A percentile compares a stretch with the other conserved stretches of the same genome.
Conservation (phyloP, 2,113 vertebrate genomes). For the Hippopotamus amphibius region DNA sequence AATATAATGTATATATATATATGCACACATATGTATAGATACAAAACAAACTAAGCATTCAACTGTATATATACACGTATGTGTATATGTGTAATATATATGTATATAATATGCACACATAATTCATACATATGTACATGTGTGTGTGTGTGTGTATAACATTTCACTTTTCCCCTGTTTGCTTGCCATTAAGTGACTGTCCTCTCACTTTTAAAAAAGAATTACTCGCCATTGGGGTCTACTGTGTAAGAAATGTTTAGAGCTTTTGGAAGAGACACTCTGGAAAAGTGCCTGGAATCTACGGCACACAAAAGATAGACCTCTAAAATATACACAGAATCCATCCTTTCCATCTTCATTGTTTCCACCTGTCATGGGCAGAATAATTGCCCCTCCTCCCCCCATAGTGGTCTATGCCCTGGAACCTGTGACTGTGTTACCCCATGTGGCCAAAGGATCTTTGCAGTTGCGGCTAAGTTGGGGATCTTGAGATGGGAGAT, state of each 20-base stretch:
- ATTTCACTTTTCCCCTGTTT: neutral
- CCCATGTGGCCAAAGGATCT: neutral
- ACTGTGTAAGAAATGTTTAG: neutral
- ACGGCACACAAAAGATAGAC: neutral
- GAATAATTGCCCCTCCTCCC: accelerated
- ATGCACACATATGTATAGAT: too few relatives aligned
- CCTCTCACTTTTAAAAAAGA: neutral
- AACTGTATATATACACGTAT: neutral
- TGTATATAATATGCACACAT: neutral
- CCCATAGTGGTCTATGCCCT: neutral
- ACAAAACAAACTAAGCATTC: neutral
- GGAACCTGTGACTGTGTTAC: neutral
- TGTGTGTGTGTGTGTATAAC: neutral
- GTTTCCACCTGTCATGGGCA: neutral
- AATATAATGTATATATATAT: neutral
- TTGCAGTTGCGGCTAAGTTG: neutral
- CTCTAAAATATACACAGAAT: neutral
- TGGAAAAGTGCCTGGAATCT: neutral
- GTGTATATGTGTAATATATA: neutral
- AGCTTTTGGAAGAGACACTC: neutral
- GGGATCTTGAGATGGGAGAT: neutral
- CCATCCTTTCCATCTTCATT: neutral
- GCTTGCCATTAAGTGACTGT: neutral
- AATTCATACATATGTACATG: neutral
- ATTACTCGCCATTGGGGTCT: neutral